Conservation (phyloP, 2,113 vertebrate species). For the Muntiacus muntjak region DNA sequence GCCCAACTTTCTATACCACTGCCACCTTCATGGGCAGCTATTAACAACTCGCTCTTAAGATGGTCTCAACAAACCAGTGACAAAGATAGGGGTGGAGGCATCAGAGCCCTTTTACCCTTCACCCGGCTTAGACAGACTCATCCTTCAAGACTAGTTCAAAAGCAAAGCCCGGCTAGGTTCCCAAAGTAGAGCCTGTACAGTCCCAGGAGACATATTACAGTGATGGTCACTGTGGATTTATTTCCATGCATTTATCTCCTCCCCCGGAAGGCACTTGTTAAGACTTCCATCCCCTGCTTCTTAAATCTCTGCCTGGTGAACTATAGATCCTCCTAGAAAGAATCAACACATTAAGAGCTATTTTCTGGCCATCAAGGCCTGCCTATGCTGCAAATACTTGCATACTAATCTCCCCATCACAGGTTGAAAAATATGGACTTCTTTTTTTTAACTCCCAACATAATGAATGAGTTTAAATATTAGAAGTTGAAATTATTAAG, state of each 20-base stretch:
- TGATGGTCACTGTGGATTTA: neutral
- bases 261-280: neutral
- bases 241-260: neutral
- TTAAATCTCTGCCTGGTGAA: neutral
- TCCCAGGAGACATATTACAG: neutral
- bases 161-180: neutral
- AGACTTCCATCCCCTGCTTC: neutral
- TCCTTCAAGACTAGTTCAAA: neutral
- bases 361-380: conserved; percentile 71
- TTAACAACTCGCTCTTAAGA: neutral
- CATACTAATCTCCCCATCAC: conserved; percentile 73
- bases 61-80: neutral
- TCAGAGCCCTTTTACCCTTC: neutral
- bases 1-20: neutral
- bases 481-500: conserved; percentile 85
- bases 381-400: conserved; percentile 64
- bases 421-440: conserved; percentile 75
- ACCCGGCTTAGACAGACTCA: neutral
- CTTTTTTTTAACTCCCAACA: conserved; percentile 64
- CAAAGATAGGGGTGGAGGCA: neutral
- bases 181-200: neutral
- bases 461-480: conserved; percentile 85
- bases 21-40: neutral
- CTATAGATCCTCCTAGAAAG: neutral
- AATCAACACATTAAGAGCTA: conserved; percentile 65